These are phyloP conservation scores for Habrosyne pyritoides DNA, from an alignment of 2,888 invertebrate species.

Conservation along the genomic window DNA sequence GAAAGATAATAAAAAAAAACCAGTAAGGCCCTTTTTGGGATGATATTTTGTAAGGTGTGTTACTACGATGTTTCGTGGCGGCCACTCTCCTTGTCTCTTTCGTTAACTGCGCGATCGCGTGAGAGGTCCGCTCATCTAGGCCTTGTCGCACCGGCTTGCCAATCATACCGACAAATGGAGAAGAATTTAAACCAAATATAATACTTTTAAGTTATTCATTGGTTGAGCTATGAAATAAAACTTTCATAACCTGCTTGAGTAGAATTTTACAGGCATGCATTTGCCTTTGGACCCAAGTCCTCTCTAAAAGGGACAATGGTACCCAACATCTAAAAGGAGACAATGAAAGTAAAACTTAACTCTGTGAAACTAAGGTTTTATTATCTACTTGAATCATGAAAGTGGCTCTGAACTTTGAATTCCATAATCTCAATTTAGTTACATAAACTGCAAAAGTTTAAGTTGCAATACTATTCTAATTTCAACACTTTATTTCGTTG, in stretches of 20 bases:
- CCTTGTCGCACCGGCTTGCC: too few relatives aligned
- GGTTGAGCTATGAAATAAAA: not conserved
- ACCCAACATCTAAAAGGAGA: not conserved
- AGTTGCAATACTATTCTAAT: not conserved
- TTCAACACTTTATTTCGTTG: not conserved
- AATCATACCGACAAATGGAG: too few relatives aligned
- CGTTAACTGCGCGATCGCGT: too few relatives aligned
- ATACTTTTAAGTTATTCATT: not conserved
- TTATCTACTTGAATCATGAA: not conserved
- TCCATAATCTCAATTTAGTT: not conserved
- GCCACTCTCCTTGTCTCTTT: too few relatives aligned
- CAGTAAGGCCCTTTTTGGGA: too few relatives aligned
- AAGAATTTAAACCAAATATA: too few relatives aligned
- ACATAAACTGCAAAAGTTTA: not conserved
- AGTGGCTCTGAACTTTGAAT: not conserved
- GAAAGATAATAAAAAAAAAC: too few relatives aligned
- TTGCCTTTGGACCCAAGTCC: not conserved
- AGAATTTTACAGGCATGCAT: not conserved
- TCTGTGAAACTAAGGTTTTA: not conserved
- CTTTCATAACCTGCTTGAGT: not conserved
- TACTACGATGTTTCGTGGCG: too few relatives aligned
- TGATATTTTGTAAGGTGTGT: too few relatives aligned
- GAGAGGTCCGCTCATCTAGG: too few relatives aligned
- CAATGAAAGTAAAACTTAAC: not conserved
- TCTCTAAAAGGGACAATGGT: not conserved